These are phyloP conservation scores for Drepanosiphum platanoidis DNA, from an alignment of 2,888 invertebrate genomes.

Conservation along the genomic window DNA sequence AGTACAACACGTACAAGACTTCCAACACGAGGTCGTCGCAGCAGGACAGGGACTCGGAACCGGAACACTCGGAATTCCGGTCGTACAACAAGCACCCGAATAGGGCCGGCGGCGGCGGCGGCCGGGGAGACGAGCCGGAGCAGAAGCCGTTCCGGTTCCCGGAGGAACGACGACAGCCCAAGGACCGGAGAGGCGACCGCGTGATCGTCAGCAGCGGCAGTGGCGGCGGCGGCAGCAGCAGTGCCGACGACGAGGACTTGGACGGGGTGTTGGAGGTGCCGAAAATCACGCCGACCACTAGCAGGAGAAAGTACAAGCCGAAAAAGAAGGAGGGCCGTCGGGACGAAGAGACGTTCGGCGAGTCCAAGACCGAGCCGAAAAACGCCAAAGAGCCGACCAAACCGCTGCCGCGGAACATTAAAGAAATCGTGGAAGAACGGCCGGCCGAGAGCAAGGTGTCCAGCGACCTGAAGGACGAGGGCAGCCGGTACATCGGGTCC, in stretches of 20 bases:
- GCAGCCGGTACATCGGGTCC: slow-evolving; percentile 46
- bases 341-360: slow-evolving; percentile 6
- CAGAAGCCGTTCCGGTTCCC: slow-evolving; percentile 12
- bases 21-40: background rate
- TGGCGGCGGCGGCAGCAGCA: too few relatives aligned
- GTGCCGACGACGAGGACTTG: background rate
- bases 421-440: slow-evolving; percentile 62
- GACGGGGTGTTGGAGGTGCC: background rate
- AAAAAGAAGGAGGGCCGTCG: background rate
- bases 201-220: background rate
- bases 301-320: background rate
- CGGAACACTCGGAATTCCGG: slow-evolving; percentile 25
- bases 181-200: background rate
- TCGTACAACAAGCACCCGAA: slow-evolving; percentile 5
- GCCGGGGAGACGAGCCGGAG: background rate
- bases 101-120: background rate
- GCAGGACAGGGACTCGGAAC: slow-evolving; percentile 5
- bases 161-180: background rate
- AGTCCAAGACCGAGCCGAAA: slow-evolving; percentile 43
- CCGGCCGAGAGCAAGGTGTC: slow-evolving; percentile 41
- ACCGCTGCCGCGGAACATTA: slow-evolving; percentile 60
- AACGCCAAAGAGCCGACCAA: slow-evolving; percentile 60
- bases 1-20: slow-evolving; percentile 2
- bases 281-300: background rate
- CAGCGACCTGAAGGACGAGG: slow-evolving; percentile 60